These are phyloP conservation scores for Hafferia zeledoni DNA, from an alignment of 2,797 vertebrate genomes.

Conservation along the genomic window DNA sequence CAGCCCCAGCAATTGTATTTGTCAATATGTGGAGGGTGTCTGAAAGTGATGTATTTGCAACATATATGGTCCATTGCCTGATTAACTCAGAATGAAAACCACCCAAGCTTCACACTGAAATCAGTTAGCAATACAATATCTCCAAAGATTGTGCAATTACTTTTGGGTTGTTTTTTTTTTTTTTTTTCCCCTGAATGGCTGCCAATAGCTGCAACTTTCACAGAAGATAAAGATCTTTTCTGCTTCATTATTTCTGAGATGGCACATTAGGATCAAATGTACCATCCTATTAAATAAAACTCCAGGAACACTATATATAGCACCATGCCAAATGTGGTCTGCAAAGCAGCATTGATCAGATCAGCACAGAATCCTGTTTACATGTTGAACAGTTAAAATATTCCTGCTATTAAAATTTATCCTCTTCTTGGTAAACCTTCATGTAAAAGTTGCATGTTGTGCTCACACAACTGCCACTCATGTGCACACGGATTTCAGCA, in stretches of 20 bases:
- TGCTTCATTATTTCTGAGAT: constrained; percentile 78
- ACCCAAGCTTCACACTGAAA: constrained; percentile 62
- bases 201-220: constrained; percentile 78
- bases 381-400: constrained; percentile 60
- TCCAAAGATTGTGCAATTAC: constrained; percentile 75
- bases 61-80: constrained; percentile 68
- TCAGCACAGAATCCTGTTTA: constrained; percentile 61
- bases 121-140: constrained; percentile 73
- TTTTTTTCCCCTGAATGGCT: constrained; percentile 73
- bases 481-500: neutral
- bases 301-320: constrained; percentile 73
- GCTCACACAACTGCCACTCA: neutral
- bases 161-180: constrained; percentile 28
- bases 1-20: constrained; percentile 57
- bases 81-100: constrained; percentile 75
- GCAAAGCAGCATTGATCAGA: constrained; percentile 67
- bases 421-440: constrained; percentile 29
- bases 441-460: neutral
- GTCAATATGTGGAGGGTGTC: constrained; percentile 56
- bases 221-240: constrained; percentile 76
- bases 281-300: constrained; percentile 76
- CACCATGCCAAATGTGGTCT: constrained; percentile 66
- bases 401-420: constrained; percentile 50
- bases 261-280: constrained; percentile 77
- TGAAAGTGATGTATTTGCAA: constrained; percentile 65